A percentile compares a stretch with the other conserved stretches of the same genome.
phyloP scores from a whole-genome alignment of 1,140 invertebrate genomes.

The Mya arenaria region DNA sequence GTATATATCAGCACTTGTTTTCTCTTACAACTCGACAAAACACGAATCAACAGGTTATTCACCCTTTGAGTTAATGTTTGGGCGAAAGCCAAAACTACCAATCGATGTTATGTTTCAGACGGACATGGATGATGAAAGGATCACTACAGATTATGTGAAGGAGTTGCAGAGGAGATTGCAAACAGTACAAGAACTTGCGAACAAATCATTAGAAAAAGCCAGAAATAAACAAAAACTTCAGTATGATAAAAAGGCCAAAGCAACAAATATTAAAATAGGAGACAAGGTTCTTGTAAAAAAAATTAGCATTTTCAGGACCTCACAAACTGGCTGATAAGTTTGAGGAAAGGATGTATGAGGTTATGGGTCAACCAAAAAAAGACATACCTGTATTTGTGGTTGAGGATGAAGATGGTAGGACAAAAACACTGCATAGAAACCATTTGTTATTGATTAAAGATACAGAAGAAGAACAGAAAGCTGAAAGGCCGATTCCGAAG shows the following conservation, averaged over 20 bases:
- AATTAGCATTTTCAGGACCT: no score
- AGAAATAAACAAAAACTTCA: not conserved
- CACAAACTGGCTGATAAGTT: no score
- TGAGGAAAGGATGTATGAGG: no score
- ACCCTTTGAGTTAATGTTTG: slow-evolving; percentile 39
- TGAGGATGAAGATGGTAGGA: no score
- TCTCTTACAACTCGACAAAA: slow-evolving; percentile 14
- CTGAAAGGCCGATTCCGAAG: no score
- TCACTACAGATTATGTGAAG: slow-evolving; percentile 7
- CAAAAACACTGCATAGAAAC: no score
- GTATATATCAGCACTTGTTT: slow-evolving; percentile 1
- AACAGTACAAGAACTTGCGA: slow-evolving; percentile 2
- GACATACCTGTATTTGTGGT: no score
- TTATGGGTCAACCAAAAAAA: no score
- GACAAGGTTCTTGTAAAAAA: no score
- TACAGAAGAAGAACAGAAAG: no score
- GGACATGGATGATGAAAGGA: not conserved
- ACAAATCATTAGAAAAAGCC: not conserved
- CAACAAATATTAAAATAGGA: no score
- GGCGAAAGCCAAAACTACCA: slow-evolving; percentile 25
- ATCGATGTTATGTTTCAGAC: slow-evolving; percentile 9
- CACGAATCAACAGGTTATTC: slow-evolving; percentile 26
- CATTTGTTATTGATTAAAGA: no score
- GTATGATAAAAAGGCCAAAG: slow-evolving; percentile 24
- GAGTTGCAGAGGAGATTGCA: not conserved